These are phyloP conservation scores for Hirtodrosophila histrioides DNA, from an alignment of 2,888 invertebrate genomes.

Conservation along the genomic window DNA sequence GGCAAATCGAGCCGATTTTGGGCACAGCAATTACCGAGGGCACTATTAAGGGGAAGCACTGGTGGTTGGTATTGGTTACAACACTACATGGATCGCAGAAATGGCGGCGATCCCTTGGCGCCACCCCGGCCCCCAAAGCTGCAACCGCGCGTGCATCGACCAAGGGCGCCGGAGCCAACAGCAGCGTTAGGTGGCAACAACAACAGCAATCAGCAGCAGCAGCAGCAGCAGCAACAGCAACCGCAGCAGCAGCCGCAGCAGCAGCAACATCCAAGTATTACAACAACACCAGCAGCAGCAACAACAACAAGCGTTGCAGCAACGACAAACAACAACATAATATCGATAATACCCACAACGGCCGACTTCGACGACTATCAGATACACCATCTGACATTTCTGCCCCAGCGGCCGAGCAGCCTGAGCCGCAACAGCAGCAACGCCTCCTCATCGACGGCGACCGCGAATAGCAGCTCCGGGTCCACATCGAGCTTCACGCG, in stretches of 20 bases:
- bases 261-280: slow-evolving; percentile 68
- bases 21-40: slow-evolving; percentile 85
- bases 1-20: slow-evolving; percentile 87
- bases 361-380: slow-evolving; percentile 79
- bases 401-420: slow-evolving; percentile 80
- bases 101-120: slow-evolving; percentile 91
- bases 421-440: slow-evolving; percentile 82
- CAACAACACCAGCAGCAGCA: slow-evolving; percentile 50
- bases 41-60: slow-evolving; percentile 82
- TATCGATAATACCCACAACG: slow-evolving; percentile 69
- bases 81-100: slow-evolving; percentile 88
- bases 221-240: slow-evolving; percentile 54
- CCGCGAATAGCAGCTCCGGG: slow-evolving; percentile 71
- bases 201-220: slow-evolving; percentile 64
- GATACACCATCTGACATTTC: slow-evolving; percentile 81
- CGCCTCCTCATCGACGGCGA: slow-evolving; percentile 78
- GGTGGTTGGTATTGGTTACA: slow-evolving; percentile 64
- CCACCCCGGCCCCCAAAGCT: slow-evolving; percentile 90
- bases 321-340: slow-evolving; percentile 59
- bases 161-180: slow-evolving; percentile 86
- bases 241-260: slow-evolving; percentile 52
- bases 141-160: slow-evolving; percentile 89
- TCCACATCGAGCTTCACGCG: slow-evolving; percentile 83
- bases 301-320: slow-evolving; percentile 17
- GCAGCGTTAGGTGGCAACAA: slow-evolving; percentile 42